Percentiles rank a stretch among this genome's conserved stretches.
Evolutionary conservation across 2,888 invertebrate genomes (phyloP).

Genomic region (Shargacucullia verbasci): DNA sequence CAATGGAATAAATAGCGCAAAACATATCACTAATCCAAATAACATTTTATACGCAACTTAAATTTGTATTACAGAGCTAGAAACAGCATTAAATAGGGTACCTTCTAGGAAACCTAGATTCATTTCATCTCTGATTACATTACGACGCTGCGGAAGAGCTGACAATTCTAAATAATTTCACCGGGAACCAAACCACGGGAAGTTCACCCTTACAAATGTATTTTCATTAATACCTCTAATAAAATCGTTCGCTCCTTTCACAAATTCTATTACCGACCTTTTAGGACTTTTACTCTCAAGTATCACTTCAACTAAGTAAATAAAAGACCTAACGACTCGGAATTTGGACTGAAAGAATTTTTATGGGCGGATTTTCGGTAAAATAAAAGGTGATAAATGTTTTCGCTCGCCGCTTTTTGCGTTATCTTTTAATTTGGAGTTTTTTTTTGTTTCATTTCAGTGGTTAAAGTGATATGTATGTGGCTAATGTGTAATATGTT

Average conservation of each 20-base stretch:
- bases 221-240: conserved; percentile 14
- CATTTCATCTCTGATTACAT: conserved; percentile 19
- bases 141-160: conserved; percentile 1
- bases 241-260: conserved; percentile 20
- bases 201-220: conserved; percentile 17
- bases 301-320: conserved; percentile 14
- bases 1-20: no score
- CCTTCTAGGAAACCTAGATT: conserved; percentile 18
- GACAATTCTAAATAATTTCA: conserved; percentile 7
- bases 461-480: no score
- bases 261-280: conserved; percentile 16
- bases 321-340: not conserved
- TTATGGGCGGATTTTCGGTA: not conserved
- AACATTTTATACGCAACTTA: conserved; percentile 5
- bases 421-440: conserved; percentile 5
- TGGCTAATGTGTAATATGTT: no score
- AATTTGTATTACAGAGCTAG: conserved; percentile 5
- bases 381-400: conserved; percentile 3
- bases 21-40: not conserved
- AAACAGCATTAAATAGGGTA: conserved; percentile 4
- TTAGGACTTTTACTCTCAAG: conserved; percentile 11
- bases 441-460: no score
- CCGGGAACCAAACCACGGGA: not conserved
- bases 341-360: not conserved
- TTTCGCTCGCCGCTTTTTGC: not conserved